A percentile compares a stretch with the other conserved stretches of the same genome.
phyloP scores from a whole-genome alignment of 1,140 invertebrate genomes.

The Conus betulinus region DNA sequence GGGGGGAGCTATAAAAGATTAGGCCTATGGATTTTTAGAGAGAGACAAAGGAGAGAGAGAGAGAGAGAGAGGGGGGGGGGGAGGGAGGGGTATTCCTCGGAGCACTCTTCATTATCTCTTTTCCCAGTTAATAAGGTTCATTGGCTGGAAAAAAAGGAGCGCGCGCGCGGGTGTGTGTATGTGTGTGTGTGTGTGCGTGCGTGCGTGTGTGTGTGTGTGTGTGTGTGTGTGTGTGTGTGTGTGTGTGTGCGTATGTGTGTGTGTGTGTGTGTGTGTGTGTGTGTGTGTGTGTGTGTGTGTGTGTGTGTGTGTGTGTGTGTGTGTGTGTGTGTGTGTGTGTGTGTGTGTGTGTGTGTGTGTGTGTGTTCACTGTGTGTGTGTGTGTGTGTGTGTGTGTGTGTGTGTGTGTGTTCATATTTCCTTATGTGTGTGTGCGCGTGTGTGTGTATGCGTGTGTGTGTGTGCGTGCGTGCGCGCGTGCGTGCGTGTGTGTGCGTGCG shows the following conservation, averaged over 20 bases:
- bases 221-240: too few species aligned
- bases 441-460: conserved; percentile 20
- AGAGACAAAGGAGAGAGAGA: too few species aligned
- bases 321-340: conserved; percentile 39
- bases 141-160: too few species aligned
- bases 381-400: conserved; percentile 17
- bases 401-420: not conserved
- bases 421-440: not conserved
- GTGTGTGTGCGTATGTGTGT: conserved; percentile 14
- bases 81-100: too few species aligned
- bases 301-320: conserved; percentile 35
- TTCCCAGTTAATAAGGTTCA: too few species aligned
- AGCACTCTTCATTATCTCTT: too few species aligned
- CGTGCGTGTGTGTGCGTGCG: not conserved
- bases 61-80: too few species aligned
- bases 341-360: conserved; percentile 37
- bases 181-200: too few species aligned
- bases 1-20: too few species aligned
- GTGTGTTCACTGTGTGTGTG: conserved; percentile 25
- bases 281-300: not conserved
- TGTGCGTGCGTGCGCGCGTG: not conserved
- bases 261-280: conserved; percentile 17
- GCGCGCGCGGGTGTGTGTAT: too few species aligned
- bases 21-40: too few species aligned
- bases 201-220: too few species aligned